Evolutionary conservation across 2,888 invertebrate genomes (phyloP), one percentile per base, ranked within the genome.

Genomic region (Lypha dubia): DNA sequence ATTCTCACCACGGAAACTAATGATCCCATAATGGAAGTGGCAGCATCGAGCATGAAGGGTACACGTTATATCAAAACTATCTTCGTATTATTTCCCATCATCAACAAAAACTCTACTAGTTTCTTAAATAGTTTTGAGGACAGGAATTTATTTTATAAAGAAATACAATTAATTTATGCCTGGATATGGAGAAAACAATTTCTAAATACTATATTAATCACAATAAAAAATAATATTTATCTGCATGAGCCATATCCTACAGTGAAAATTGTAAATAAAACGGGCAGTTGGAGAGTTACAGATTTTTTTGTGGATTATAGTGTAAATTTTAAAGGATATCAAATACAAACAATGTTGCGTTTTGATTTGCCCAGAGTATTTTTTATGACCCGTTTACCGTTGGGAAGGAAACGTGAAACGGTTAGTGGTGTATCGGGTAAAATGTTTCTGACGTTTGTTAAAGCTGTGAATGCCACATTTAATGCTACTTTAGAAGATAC

Each of bases 311-410:
- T 68, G 5, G 63, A 81, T 0, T 70, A 85, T 49, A 17, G 24
- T 7, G 41, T 20, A 3, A 65, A 90, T 49, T 88, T 90, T 63
- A 86, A 86, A 38, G 90, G 90, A 3, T 91, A 90, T 70, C 35
- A 73, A 9, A 38, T 91, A 5, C 79, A 73, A 4, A 88, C 90
- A 0, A 88, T 90, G 6, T 76, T 90, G 0, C 71, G 87, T 0
- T 85, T 87, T 35, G 91, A 91, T 63, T 17, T 91, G 71, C 91
- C 91, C 0, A 84, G 91, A 1, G 90, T 91, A 0, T 91, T 91
- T 46, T 65, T 44, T 3, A 76, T 76, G 7, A 85, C 86, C 11
- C 83, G 86, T 0, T 56, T 13, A 4, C 38, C 51, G 5, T 3
- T 32, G 8, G 51, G 44, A 0, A 24, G 49, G 5, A 44, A 5